Evolutionary conservation across 92 coral and sea anemone genomes (phyloP).

Genomic region (Hydrozoanthus gracilis): DNA sequence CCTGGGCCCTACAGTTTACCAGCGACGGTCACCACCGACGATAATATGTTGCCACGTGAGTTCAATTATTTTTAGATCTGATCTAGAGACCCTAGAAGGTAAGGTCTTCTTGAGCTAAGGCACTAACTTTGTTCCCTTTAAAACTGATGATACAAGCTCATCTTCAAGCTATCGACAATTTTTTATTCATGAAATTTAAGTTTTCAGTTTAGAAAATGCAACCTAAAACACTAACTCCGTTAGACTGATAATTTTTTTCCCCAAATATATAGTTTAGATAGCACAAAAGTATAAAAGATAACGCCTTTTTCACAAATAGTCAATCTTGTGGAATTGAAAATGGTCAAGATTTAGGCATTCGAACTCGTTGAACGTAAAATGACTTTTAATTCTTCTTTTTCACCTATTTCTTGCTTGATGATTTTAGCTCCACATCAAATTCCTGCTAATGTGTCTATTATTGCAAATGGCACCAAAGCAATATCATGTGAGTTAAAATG

Average conservation of each 20-base stretch:
- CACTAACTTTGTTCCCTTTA: not conserved
- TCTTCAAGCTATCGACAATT: no score
- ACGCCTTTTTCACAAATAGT: no score
- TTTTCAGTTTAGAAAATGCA: no score
- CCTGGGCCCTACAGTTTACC: conserved; percentile 18
- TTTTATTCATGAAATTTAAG: no score
- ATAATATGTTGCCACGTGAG: conserved; percentile 5
- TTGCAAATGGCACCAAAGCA: not conserved
- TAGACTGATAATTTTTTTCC: no score
- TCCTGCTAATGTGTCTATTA: not conserved
- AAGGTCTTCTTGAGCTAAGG: no score
- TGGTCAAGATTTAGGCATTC: not conserved
- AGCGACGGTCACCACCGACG: not conserved
- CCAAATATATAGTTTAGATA: no score
- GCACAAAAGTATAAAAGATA: no score
- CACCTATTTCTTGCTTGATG: not conserved
- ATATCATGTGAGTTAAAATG: conserved; percentile 28
- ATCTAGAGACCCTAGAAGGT: not conserved
- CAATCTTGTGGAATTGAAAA: not conserved
- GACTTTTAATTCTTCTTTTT: not conserved
- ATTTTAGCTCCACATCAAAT: conserved; percentile 23
- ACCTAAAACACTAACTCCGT: no score
- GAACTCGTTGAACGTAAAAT: not conserved
- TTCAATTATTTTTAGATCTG: not conserved
- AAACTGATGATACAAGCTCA: no score